phyloP scores from a whole-genome alignment of 2,113 vertebrate species.

The Potamarius usumacintae region DNA sequence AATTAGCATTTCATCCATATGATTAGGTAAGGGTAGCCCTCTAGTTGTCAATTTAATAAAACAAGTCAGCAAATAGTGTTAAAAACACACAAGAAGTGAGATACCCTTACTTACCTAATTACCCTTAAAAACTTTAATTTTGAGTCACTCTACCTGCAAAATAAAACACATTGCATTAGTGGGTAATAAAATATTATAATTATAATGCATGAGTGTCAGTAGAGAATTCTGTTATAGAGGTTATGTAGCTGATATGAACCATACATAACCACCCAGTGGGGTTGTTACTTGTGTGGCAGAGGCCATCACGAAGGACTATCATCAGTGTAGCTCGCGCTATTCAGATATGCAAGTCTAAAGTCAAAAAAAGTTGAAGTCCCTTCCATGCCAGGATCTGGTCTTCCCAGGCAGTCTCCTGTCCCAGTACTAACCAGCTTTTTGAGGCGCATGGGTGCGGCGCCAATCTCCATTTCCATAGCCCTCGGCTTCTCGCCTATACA shows the following conservation, averaged over 20 bases:
- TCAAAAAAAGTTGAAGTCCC: no score
- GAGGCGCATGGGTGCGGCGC: no score
- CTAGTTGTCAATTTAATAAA: neutral
- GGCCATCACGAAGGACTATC: conserved; percentile 83
- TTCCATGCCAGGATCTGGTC: no score
- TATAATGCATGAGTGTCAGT: neutral
- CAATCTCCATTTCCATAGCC: no score
- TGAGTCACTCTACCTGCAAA: neutral
- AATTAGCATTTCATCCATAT: neutral
- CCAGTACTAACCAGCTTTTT: no score
- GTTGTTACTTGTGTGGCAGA: conserved; percentile 87
- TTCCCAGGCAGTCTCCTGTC: no score
- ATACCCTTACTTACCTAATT: neutral
- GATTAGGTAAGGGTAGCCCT: neutral
- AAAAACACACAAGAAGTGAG: neutral
- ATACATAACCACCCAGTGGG: conserved; percentile 84
- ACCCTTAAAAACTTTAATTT: neutral
- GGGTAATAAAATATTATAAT: neutral
- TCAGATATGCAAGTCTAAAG: conserved; percentile 72
- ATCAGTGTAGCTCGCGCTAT: conserved; percentile 79
- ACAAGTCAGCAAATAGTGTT: neutral
- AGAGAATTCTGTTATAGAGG: conserved; percentile 77
- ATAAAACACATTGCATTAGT: neutral
- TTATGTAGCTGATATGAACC: conserved; percentile 76
- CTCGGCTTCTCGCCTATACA: no score